Base-by-base conservation (phyloP, 2,113 vertebrate genomes). In the Arenaria interpres region DNA sequence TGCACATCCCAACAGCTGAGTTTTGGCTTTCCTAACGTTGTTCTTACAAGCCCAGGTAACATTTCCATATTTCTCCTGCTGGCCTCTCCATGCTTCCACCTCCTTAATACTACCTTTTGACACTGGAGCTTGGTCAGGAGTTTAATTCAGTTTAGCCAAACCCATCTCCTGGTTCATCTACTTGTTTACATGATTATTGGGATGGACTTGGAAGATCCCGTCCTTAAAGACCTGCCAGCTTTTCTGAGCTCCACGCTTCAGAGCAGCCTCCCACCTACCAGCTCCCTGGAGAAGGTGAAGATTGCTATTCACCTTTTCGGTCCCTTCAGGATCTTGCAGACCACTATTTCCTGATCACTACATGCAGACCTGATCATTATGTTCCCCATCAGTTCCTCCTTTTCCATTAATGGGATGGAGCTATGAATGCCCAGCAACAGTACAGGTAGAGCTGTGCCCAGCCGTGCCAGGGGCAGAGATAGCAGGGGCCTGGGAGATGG, bases 101-200 rank as follows among this genome's bases (percentile, higher is more conserved):
- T 53, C 48, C 33, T 62, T 28, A 72, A 1, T 1, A 25, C 37
- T 21, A 12, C 16, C 35, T 62, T 46, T 57, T 30, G 2, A 33
- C 7, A 3, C 14, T 1, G 18, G 30, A 68, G n/a, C 48, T 88
- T 18, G 17, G 78, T 28, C 32, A 1, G 1, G 14, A 73, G 13
- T 19, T 78, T 64, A 39, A 7, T 17, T 45, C 59, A 30, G 48
- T 39, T 77, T 7, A 64, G 37, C 37, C 57, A 43, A 33, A 46
- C 9, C 27, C 45, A 6, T 11, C n/a, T 54, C n/a, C 43, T 35
- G 11, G 0, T 20, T 18, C 39, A 0, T 2, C 18, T 21, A 10
- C 20, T 28, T 9, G 11, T 3, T 1, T 15, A 27, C 14, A 16
- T 17, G 18, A 14, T 32, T 14, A 23, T 23, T 2, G 10, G 27